Evolutionary conservation across 1,140 invertebrate species (phyloP).

Genomic region (Cylas formicarius): DNA sequence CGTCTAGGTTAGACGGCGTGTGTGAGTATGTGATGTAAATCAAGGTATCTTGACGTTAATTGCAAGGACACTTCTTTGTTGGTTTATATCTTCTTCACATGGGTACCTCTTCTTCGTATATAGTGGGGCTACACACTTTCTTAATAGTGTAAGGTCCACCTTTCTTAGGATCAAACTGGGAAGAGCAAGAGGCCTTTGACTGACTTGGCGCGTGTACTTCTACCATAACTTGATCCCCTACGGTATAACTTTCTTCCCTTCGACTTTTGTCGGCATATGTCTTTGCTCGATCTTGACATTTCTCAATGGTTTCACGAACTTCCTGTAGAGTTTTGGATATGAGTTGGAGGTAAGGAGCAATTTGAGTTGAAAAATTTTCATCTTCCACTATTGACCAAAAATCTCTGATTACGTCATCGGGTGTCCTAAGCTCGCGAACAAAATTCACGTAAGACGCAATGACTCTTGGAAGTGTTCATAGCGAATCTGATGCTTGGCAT

Average conservation of each 20-base stretch:
- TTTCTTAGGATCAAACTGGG: constrained; percentile 7
- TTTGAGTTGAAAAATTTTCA: constrained; percentile 35
- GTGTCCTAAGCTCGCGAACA: constrained; percentile 33
- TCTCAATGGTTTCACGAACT: constrained; percentile 1
- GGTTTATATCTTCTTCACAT: too few relatives aligned
- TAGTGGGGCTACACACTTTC: too few relatives aligned
- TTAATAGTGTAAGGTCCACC: constrained; percentile 7
- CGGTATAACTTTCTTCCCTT: background rate
- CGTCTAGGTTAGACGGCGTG: too few relatives aligned
- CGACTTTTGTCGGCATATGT: background rate
- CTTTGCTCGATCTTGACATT: background rate
- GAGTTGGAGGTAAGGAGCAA: constrained; percentile 29
- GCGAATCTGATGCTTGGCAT: too few relatives aligned
- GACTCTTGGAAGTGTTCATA: constrained; percentile 37
- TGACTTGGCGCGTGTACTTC: constrained; percentile 6
- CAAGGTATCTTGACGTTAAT: too few relatives aligned
- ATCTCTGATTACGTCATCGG: constrained; percentile 23
- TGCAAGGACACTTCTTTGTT: too few relatives aligned
- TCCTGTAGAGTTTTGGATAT: constrained; percentile 1
- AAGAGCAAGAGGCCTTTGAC: background rate
- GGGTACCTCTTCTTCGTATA: too few relatives aligned
- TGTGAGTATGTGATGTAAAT: too few relatives aligned
- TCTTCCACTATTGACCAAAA: constrained; percentile 23
- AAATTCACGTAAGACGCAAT: constrained; percentile 39
- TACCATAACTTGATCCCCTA: background rate